A percentile compares a stretch with the other conserved stretches of the same genome.
phyloP scores from a whole-genome alignment of 2,797 vertebrate species.

The Dipus sagitta region DNA sequence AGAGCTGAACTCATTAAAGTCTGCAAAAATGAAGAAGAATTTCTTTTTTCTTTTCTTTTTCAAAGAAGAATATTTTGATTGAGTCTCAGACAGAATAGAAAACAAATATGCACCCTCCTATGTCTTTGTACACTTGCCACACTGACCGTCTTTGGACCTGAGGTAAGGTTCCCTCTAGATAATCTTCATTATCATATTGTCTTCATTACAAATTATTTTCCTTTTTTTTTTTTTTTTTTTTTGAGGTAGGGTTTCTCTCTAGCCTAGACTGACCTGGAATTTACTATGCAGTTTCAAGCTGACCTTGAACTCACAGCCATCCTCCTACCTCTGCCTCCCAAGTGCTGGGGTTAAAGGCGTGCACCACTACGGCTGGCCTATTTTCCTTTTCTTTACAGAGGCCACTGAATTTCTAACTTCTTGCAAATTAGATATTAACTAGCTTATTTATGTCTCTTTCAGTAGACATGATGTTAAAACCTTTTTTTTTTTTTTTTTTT shows the following conservation, averaged over 20 bases:
- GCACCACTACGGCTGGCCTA: no score
- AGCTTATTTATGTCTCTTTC: constrained; percentile 32
- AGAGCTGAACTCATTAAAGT: constrained; percentile 19
- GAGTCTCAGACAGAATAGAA: background rate
- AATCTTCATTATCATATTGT: background rate
- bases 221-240: background rate
- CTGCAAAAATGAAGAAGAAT: constrained; percentile 23
- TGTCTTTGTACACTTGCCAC: background rate
- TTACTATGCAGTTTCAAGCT: no score
- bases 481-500: no score
- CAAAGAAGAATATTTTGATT: constrained; percentile 5
- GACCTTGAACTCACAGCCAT: no score
- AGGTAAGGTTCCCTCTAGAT: background rate
- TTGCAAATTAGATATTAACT: constrained; percentile 47
- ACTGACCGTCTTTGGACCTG: background rate
- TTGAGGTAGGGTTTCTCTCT: no score
- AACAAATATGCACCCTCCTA: background rate
- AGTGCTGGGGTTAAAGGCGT: no score
- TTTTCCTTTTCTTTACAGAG: constrained; percentile 1
- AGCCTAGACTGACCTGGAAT: no score
- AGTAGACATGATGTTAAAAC: background rate
- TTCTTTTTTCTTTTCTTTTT: background rate
- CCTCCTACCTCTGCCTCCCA: no score
- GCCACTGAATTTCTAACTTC: constrained; percentile 14
- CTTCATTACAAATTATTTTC: background rate